A percentile compares a stretch with the other conserved stretches of the same genome.
Conservation (phyloP, 2,797 vertebrate species). For the Graptemys geographica region DNA sequence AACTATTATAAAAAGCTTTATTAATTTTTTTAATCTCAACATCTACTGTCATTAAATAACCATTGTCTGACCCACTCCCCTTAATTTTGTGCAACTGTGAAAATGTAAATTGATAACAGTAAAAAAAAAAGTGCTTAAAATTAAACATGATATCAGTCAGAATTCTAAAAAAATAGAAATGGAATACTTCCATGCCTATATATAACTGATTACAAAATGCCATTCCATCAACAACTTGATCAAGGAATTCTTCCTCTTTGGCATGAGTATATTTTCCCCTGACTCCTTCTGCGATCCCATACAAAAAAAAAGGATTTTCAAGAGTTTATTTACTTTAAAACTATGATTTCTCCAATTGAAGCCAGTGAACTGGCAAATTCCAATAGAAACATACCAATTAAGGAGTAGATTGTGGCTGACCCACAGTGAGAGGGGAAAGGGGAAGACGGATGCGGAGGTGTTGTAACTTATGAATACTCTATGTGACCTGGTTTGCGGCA, state of each 20-base stretch:
- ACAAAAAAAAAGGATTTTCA: background rate
- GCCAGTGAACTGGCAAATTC: background rate
- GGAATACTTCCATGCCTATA: background rate
- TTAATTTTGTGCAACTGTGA: background rate
- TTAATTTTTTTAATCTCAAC: background rate
- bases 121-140: background rate
- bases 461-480: background rate
- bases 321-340: background rate
- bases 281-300: background rate
- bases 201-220: background rate
- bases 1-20: background rate
- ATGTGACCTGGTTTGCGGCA: background rate
- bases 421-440: background rate
- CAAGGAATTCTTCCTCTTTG: background rate
- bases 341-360: background rate
- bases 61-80: background rate
- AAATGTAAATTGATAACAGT: background rate
- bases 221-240: background rate
- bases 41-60: background rate
- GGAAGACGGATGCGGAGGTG: background rate
- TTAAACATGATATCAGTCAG: background rate
- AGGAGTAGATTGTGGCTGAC: accelerated
- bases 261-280: background rate
- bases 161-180: background rate
- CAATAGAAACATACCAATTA: background rate